A percentile compares a stretch with the other conserved stretches of the same genome.
phyloP scores from a whole-genome alignment of 1,140 invertebrate species.

The Megalopta genalis region DNA sequence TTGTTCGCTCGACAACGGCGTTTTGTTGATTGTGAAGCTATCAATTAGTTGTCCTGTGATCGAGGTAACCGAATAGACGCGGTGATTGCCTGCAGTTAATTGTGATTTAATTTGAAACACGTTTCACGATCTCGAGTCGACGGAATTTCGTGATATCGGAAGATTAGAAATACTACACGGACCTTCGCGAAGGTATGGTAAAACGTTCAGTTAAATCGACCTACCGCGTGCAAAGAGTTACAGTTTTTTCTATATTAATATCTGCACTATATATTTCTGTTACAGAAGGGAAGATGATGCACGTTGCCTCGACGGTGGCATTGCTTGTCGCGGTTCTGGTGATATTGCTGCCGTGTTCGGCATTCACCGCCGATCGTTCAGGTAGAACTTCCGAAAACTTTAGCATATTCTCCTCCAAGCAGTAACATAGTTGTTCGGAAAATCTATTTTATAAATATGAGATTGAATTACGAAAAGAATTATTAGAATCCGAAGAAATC shows the following conservation, averaged over 20 bases:
- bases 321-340: neutral
- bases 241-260: no score
- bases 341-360: constrained; percentile 3
- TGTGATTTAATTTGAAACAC: neutral
- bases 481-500: no score
- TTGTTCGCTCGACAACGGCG: neutral
- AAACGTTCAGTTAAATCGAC: no score
- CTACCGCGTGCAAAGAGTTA: no score
- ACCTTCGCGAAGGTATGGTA: no score
- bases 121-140: neutral
- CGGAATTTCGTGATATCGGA: neutral
- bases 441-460: no score
- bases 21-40: neutral
- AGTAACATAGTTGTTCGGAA: no score
- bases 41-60: neutral
- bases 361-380: constrained; percentile 27
- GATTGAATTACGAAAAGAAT: no score
- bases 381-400: neutral
- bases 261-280: no score
- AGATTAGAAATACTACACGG: no score
- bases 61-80: neutral
- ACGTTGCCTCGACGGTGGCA: neutral
- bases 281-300: neutral
- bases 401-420: no score
- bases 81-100: neutral